Percentiles rank a stretch among this genome's conserved stretches.
Evolutionary conservation across 1,140 invertebrate genomes (phyloP).

Genomic region (Mizuhopecten yessoensis): DNA sequence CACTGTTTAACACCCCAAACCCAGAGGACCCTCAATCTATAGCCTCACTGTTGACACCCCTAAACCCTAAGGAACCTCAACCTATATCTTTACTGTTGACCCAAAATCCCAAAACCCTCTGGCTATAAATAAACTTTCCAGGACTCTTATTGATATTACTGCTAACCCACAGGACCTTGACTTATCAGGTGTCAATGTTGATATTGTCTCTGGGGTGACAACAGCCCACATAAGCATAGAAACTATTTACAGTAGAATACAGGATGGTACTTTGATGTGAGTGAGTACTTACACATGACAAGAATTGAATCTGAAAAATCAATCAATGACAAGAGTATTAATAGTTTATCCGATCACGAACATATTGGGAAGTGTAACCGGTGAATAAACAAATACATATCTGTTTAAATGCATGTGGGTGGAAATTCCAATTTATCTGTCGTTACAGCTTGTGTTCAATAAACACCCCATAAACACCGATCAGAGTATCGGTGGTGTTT

Average conservation of each 20-base stretch:
- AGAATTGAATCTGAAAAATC: conserved; percentile 27
- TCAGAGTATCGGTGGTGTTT: too few relatives aligned
- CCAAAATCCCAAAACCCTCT: too few relatives aligned
- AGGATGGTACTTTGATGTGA: neutral
- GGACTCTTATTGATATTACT: neutral
- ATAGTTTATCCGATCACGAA: neutral
- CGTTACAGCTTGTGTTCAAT: neutral
- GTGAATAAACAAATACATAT: neutral
- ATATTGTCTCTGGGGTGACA: neutral
- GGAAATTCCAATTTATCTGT: neutral
- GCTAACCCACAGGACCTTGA: neutral
- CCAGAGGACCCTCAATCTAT: neutral
- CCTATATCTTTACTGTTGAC: conserved; percentile 1
- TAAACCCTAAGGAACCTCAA: too few relatives aligned
- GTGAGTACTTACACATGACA: conserved; percentile 15
- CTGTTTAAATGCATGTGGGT: neutral
- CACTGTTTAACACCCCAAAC: too few relatives aligned
- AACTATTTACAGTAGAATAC: too few relatives aligned
- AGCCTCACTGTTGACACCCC: conserved; percentile 5
- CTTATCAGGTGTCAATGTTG: neutral
- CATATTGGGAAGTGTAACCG: neutral
- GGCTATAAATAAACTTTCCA: neutral
- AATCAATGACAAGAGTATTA: neutral
- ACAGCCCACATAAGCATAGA: neutral
- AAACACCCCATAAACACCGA: too few relatives aligned